Conservation (phyloP, 1,140 invertebrate species). For the Caenorhabditis briggsae region DNA sequence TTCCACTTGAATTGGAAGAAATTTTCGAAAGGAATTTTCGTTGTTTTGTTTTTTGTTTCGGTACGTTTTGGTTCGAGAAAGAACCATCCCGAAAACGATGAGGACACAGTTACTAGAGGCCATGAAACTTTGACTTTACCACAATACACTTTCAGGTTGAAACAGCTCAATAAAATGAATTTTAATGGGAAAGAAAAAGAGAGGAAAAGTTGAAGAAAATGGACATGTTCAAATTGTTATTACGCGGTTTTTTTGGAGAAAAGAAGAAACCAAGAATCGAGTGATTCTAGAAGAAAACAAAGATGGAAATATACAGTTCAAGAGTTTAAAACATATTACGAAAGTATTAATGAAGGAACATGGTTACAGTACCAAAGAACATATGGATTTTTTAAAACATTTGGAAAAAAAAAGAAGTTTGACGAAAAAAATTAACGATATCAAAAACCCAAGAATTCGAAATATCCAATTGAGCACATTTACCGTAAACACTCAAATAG, state of each 20-base stretch:
- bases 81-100: not conserved
- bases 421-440: too few relatives aligned
- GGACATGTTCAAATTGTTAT: not conserved
- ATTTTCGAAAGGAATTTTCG: not conserved
- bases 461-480: too few relatives aligned
- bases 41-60: not conserved
- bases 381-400: too few relatives aligned
- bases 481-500: too few relatives aligned
- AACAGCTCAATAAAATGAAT: slow-evolving; percentile 5
- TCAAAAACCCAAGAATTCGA: too few relatives aligned
- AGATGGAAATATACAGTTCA: too few relatives aligned
- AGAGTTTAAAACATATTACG: too few relatives aligned
- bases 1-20: not conserved
- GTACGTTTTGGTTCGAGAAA: not conserved
- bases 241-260: not conserved
- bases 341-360: too few relatives aligned
- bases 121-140: not conserved
- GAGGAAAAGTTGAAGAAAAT: not conserved
- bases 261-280: slow-evolving; percentile 11
- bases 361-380: too few relatives aligned
- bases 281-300: not conserved
- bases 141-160: slow-evolving; percentile 20
- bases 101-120: not conserved
- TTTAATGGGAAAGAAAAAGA: slow-evolving; percentile 7
- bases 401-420: too few relatives aligned